Base-by-base conservation (phyloP, 2,888 invertebrate genomes). In the Ypsolopha scabrella region DNA sequence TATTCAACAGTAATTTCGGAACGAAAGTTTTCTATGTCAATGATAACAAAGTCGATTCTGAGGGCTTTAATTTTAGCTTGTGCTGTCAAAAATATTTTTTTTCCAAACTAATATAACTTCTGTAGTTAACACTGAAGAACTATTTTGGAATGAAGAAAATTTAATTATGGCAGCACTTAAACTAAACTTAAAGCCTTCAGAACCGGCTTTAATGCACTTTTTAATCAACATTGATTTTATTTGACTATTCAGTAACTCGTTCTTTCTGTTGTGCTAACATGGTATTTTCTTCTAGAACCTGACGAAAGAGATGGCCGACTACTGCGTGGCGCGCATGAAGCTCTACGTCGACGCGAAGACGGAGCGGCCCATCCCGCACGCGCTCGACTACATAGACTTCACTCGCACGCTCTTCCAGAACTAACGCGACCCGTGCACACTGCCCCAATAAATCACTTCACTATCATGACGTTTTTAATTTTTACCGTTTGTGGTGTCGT, bases 271-370 rank as follows among this genome's bases (percentile, higher is more conserved):
- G 24, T 24, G 2, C 4, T 3, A 24, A 24, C 4, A 24, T 24
- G 4, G 4, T 35, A 47, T 54, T 58, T 60, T 64, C 61, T 57
- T 57, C 82, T 45, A 99, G 98, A 99, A 99, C 88, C 94, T 99
- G 62, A 98, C 98, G 52, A 98, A 98, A 87, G 99, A 99, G 81
- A 99, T 99, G 95, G 99, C 99, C 57, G 99, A 99, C 82, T 99
- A 99, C 86, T 99, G 99, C 86, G 95, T 98, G 63, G 94, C 94
- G 55, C 93, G 97, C 60, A 99, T 99, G 99, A 98, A 98, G 80
- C 96, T 97, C 1, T 99, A 93, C 82, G 90, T 91, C 54, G 99
- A 99, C 79, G 91, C 93, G 52, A 97, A 97, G 82, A 94, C 95
- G 51, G 97, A 98, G 71, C 91, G 97, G 58, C 91, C 94, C 58